Base-by-base conservation (phyloP, 1,140 invertebrate species). In the Steinernema feltiae region DNA sequence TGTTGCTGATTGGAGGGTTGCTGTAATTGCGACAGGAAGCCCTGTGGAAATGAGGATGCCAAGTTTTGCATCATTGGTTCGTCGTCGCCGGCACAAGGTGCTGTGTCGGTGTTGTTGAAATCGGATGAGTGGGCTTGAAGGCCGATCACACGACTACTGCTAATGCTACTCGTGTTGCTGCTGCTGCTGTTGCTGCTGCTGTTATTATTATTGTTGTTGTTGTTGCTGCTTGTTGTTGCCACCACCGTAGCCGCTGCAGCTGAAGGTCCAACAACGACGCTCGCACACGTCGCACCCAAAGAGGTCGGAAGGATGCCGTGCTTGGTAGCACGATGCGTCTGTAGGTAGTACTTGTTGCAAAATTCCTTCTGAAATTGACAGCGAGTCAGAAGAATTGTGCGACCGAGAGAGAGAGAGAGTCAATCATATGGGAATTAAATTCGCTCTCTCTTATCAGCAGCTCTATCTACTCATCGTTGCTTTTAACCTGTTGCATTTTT, bases 321-420 rank as follows among this genome's bases (percentile, higher is more conserved):
- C 1, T 94, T 97, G 87, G 98, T 98, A 86, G 93, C 90, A 80
- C 94, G 93, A 87, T 97, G 94, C n/a, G 93, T 94, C 30, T 92
- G 90, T 21, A 97, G 87, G 85, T 95, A 95, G 84, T 95, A 95
- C 85, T 95, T 95, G 86, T 96, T 97, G 87, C 92, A 93, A 87
- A 95, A 94, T 88, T 96, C 94, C 86, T 95, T 96, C 84, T 92
- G 92, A 86, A 94, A 97, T 69, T 95, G 91, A 83, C 2, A 21
- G 41, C 12, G 18, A 17, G 17, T n/a, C 70, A 48, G 31, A 30
- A 17, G 70, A 21, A n/a, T n/a, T 29, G 21, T n/a, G 70, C 29
- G n/a, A 30, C 1, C 30, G 30, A 72, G 30, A n/a, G n/a, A n/a
- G n/a, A n/a, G n/a, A n/a, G n/a, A n/a, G n/a, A n/a, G n/a, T n/a